Evolutionary conservation across 1,140 invertebrate species (phyloP).

Genomic region (honey bee (Apis mellifera)): DNA sequence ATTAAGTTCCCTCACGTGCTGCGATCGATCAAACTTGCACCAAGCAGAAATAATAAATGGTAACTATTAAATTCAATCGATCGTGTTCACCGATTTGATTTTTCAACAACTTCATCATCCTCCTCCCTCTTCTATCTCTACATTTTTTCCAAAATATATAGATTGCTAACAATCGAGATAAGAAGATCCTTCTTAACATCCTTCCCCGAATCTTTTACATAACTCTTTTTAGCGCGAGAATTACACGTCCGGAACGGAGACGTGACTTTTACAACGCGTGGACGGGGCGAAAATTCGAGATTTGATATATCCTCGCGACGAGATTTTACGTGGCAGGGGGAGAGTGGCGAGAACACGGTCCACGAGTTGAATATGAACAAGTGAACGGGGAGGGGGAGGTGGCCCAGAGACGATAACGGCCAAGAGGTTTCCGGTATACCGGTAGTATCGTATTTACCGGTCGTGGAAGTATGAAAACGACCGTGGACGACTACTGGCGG

Average conservation of each 20-base stretch:
- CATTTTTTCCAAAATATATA: too few species aligned
- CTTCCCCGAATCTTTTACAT: constrained; percentile 5
- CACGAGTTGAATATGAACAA: constrained; percentile 46
- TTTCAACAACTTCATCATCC: too few species aligned
- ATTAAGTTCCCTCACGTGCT: not conserved
- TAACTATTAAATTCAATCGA: not conserved
- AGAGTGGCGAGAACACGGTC: constrained; percentile 5
- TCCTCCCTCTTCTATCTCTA: too few species aligned
- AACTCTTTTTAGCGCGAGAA: constrained; percentile 19
- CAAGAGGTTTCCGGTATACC: constrained; percentile 43
- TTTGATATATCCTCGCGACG: constrained; percentile 47
- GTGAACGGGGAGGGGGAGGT: not conserved
- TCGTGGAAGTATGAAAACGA: not conserved
- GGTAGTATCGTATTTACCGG: constrained; percentile 25
- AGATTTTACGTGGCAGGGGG: constrained; percentile 35
- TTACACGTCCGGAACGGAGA: constrained; percentile 9
- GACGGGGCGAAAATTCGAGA: constrained; percentile 41
- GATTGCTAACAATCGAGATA: too few species aligned
- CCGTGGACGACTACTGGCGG: not conserved
- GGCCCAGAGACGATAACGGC: constrained; percentile 46
- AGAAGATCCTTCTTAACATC: too few species aligned
- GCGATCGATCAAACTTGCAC: not conserved
- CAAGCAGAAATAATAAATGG: not conserved
- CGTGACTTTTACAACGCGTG: not conserved
- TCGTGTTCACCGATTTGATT: too few species aligned